Evolutionary conservation across 2,888 invertebrate genomes (phyloP).

Genomic region (Sinelater perroti): DNA sequence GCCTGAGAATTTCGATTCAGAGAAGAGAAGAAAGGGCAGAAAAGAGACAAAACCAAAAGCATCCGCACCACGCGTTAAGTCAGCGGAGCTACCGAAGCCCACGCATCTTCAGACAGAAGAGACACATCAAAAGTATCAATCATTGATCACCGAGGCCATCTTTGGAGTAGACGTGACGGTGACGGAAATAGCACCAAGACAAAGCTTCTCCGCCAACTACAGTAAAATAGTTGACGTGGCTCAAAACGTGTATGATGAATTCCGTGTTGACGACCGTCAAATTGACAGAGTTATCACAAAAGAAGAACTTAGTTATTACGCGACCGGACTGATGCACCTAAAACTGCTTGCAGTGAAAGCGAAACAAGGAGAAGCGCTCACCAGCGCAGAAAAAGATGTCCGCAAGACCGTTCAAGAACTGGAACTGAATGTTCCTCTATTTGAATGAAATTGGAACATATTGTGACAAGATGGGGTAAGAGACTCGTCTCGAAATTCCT

Average conservation of each 20-base stretch:
- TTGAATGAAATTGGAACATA: slow-evolving; percentile 44
- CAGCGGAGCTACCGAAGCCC: too few relatives aligned
- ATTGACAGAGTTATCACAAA: slow-evolving; percentile 42
- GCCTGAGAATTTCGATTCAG: too few relatives aligned
- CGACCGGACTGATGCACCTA: slow-evolving; percentile 42
- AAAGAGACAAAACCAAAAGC: too few relatives aligned
- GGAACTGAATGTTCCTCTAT: slow-evolving; percentile 45
- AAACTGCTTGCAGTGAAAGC: slow-evolving; percentile 43
- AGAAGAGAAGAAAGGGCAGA: too few relatives aligned
- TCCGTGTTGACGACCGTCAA: slow-evolving; percentile 43
- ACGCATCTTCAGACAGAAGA: too few relatives aligned
- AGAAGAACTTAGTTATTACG: slow-evolving; percentile 47
- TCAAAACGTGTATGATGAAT: slow-evolving; percentile 42
- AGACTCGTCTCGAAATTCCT: slow-evolving; percentile 44
- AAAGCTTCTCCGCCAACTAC: slow-evolving; percentile 40
- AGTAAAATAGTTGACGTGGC: slow-evolving; percentile 40
- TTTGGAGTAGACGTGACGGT: too few relatives aligned
- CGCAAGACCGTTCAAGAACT: slow-evolving; percentile 48
- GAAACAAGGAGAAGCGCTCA: slow-evolving; percentile 45
- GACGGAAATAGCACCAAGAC: slow-evolving; percentile 44
- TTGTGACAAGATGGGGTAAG: slow-evolving; percentile 49
- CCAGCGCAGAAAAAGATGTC: slow-evolving; percentile 43
- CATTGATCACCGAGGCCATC: too few relatives aligned
- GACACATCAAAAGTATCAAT: too few relatives aligned
- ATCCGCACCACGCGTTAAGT: too few relatives aligned